A percentile compares a stretch with the other conserved stretches of the same genome.
Evolutionary conservation across 2,113 vertebrate genomes (phyloP).

Genomic region (Butorides virescens): DNA sequence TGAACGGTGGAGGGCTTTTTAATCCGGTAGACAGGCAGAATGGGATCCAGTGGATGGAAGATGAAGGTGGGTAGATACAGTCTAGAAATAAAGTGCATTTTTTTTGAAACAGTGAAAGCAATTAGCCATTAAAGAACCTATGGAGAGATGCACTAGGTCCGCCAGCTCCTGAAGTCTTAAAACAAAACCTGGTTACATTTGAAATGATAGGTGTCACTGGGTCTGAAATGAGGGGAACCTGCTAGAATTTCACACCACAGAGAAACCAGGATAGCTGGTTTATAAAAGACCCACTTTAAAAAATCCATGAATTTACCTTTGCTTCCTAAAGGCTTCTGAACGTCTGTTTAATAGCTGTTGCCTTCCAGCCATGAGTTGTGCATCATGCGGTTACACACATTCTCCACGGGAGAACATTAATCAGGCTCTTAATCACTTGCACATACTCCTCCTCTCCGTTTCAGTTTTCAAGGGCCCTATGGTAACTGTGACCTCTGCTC

Average conservation of each 20-base stretch:
- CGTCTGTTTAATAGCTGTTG: neutral
- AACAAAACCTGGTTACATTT: neutral
- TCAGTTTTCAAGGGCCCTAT: neutral
- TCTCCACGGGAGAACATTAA: neutral
- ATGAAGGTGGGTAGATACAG: neutral
- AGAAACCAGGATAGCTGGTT: neutral
- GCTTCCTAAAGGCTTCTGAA: neutral
- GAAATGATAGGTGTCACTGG: neutral
- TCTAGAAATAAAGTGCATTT: neutral
- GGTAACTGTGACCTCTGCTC: neutral
- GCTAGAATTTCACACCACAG: neutral
- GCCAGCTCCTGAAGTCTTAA: neutral
- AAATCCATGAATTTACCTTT: neutral
- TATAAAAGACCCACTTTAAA: neutral
- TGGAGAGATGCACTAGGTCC: neutral
- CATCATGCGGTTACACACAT: neutral
- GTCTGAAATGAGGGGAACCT: neutral
- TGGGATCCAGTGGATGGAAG: neutral
- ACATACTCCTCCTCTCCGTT: neutral
- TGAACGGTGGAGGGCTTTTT: slow-evolving; percentile 30
- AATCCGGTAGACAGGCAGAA: neutral
- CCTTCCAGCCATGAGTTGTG: neutral
- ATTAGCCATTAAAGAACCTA: neutral
- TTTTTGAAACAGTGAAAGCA: neutral
- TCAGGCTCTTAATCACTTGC: neutral